phyloP scores from a whole-genome alignment of 2,113 vertebrate genomes.

The Pachypanchax playfairii region DNA sequence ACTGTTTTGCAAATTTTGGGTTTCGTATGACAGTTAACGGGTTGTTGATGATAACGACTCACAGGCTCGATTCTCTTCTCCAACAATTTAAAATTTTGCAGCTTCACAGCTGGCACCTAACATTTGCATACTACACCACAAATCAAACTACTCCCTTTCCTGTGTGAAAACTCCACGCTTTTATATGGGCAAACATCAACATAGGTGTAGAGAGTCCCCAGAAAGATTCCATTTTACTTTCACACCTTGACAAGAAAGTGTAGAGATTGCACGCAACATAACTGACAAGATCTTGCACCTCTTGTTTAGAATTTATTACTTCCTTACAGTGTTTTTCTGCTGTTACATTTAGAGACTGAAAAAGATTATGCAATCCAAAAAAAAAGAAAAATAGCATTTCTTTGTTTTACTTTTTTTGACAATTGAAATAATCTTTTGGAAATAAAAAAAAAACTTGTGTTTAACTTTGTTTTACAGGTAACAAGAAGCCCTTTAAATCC shows the following conservation, averaged over 20 bases:
- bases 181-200: not conserved
- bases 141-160: conserved; percentile 45
- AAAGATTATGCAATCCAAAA: not conserved
- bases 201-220: not conserved
- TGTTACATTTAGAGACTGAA: not conserved
- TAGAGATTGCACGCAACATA: not conserved
- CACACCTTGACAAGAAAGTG: conserved; percentile 19
- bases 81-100: not conserved
- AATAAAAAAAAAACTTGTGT: not conserved
- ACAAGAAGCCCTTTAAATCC: not conserved
- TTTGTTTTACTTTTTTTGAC: not conserved
- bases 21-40: not conserved
- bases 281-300: not conserved
- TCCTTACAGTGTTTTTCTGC: not conserved
- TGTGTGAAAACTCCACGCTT: conserved; percentile 53
- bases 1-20: not conserved
- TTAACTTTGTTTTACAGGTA: conserved; percentile 14
- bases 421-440: not conserved
- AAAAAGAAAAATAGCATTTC: not conserved
- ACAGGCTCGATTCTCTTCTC: accelerated
- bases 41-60: accelerated
- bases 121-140: conserved; percentile 24
- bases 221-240: not conserved
- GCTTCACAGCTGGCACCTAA: not conserved
- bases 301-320: not conserved